Conservation (phyloP, 2,797 vertebrate genomes). For the Thunnus albacares region DNA sequence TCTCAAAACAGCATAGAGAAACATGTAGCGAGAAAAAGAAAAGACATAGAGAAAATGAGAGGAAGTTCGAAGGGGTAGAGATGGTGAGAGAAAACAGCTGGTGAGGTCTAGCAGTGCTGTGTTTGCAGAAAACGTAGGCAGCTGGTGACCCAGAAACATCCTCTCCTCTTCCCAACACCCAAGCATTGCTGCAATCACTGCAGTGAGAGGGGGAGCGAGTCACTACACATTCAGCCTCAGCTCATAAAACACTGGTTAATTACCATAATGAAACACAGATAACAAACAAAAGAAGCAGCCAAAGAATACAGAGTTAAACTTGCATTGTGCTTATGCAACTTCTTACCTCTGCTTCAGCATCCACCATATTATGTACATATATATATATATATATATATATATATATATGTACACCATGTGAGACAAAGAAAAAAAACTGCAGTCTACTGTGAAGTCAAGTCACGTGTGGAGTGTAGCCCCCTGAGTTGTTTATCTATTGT, state of each 20-base stretch:
- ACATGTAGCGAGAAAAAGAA: constrained; percentile 14
- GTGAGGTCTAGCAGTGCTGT: constrained; percentile 79
- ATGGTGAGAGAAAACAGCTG: constrained; percentile 79
- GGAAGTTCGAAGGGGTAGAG: constrained; percentile 61
- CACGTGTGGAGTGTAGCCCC: constrained; percentile 18
- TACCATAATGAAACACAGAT: constrained; percentile 58
- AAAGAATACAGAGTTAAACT: constrained; percentile 46
- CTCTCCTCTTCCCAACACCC: constrained; percentile 56
- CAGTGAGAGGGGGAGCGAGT: constrained; percentile 45
- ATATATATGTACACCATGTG: not conserved
- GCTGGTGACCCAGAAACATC: constrained; percentile 84
- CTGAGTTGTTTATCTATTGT: constrained; percentile 64
- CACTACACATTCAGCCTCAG: constrained; percentile 33
- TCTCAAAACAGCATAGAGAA: constrained; percentile 58
- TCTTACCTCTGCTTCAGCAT: constrained; percentile 17
- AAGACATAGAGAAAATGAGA: constrained; percentile 14
- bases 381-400: too few species aligned
- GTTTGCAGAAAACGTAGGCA: constrained; percentile 79
- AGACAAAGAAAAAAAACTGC: not conserved
- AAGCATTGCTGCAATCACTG: constrained; percentile 62
- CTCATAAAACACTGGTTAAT: constrained; percentile 54
- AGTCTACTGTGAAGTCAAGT: not conserved
- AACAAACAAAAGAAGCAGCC: constrained; percentile 42
- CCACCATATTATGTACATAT: not conserved
- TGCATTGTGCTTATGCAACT: constrained; percentile 36